Conservation (phyloP, 2,113 vertebrate genomes). For the Rhinoptilus africanus region DNA sequence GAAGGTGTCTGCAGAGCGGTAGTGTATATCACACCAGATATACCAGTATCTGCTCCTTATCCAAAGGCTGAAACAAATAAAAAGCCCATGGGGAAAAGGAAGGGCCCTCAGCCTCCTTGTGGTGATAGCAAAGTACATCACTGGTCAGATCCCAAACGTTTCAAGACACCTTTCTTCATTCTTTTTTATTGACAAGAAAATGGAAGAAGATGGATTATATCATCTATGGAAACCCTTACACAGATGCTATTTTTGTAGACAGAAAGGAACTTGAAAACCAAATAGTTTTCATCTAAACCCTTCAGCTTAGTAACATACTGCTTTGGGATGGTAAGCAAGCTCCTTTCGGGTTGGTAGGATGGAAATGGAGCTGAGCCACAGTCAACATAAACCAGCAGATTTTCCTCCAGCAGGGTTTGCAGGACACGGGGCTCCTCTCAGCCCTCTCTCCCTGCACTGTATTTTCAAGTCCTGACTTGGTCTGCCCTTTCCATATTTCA, state of each 20-base stretch:
- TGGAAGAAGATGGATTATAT: neutral
- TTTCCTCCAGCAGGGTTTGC: neutral
- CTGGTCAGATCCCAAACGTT: neutral
- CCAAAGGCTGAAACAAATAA: neutral
- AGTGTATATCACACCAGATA: neutral
- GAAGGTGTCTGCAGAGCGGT: neutral
- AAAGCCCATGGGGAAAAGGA: neutral
- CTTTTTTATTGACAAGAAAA: neutral
- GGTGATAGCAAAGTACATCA: neutral
- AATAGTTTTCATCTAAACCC: neutral
- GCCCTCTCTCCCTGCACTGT: neutral
- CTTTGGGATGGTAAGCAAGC: neutral
- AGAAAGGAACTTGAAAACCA: neutral
- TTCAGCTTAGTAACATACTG: neutral
- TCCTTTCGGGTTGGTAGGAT: neutral
- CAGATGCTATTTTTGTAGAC: neutral
- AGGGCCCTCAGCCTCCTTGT: constrained; percentile 2
- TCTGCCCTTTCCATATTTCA: neutral
- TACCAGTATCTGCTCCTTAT: neutral
- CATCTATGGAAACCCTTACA: neutral
- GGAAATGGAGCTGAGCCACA: neutral
- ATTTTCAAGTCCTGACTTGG: neutral
- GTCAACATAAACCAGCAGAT: neutral
- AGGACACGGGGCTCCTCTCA: neutral
- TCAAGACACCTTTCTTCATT: neutral